Evolutionary conservation across 1,140 invertebrate species (phyloP), one percentile per base, ranked within the genome.

Genomic region (Bombus picipes): DNA sequence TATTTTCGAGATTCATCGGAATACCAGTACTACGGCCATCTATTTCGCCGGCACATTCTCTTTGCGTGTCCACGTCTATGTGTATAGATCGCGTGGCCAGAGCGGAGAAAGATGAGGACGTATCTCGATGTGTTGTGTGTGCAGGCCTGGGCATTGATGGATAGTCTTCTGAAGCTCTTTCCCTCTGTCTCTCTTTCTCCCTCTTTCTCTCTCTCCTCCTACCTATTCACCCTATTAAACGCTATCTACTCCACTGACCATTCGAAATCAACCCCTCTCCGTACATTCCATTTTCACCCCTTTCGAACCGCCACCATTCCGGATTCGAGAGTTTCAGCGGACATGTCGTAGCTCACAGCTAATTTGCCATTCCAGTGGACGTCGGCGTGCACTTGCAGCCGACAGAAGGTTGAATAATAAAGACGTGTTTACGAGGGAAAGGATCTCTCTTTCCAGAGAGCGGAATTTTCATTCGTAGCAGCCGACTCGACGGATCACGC

Each of bases 191-290:
- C 59, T n/a, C 28, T 62, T 5, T 5, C 10, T n/a, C 59, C 12
- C 28, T 75, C 84, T 39, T 53, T 85, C 68, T 62, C 28, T n/a
- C 59, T 75, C 87, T 39, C 47, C 47, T 53, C 1, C 47, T 53
- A 53, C 18, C 85, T 86, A 71, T 83, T 65, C 72, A 39, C 75
- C 79, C 79, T 71, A 85, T 90, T 77, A 87, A 90, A 86, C 73
- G 74, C 66, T 79, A 47, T 25, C 80, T 82, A 86, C 72, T 73
- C 47, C 72, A 85, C 73, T 90, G 88, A 87, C 88, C 89, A 76
- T 87, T 89, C 47, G 71, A 86, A 87, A 86, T 86, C 70, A 39
- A 81, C 57, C 82, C 28, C n/a, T 0, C n/a, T 57, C 18, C 25
- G 65, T 32, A 6, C 22, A n/a, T 15, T 13, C 28, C 10, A 72